Conservation (phyloP, 37 sponge, comb jelly and placozoan species). For the Chondrilla cf. caribensis region DNA sequence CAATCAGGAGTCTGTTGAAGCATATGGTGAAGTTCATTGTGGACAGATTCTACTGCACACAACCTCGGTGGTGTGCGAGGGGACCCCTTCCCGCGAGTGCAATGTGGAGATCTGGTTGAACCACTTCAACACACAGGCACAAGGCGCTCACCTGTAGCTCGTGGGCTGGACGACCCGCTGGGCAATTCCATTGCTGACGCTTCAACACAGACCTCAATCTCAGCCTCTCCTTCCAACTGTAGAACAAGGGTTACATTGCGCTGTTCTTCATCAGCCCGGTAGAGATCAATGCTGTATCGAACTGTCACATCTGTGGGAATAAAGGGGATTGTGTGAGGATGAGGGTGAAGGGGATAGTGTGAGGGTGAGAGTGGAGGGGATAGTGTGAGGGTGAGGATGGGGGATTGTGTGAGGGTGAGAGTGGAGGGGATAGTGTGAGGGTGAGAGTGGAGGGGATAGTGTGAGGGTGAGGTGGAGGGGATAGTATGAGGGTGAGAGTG, state of each 20-base stretch:
- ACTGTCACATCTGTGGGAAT: not conserved
- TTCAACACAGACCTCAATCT: not conserved
- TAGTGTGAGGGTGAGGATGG: not conserved
- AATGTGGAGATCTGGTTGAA: too few relatives aligned
- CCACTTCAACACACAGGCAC: too few relatives aligned
- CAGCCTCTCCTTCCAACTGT: not conserved
- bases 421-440: too few relatives aligned
- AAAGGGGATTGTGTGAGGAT: not conserved
- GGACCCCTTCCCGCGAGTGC: too few relatives aligned
- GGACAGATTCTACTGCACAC: too few relatives aligned
- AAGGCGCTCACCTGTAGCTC: not conserved
- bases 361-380: not conserved
- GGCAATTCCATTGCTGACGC: not conserved
- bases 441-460: too few relatives aligned
- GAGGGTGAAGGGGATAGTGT: not conserved
- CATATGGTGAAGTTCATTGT: too few relatives aligned
- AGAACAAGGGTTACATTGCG: not conserved
- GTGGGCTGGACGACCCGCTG: too few relatives aligned
- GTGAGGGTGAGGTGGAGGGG: too few relatives aligned
- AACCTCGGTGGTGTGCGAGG: too few relatives aligned
- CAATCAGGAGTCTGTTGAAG: too few relatives aligned
- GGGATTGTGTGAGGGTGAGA: not conserved
- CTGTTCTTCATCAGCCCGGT: not conserved
- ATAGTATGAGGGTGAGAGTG: too few relatives aligned
- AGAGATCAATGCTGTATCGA: not conserved